These are phyloP conservation scores for Steinernema feltiae DNA, from an alignment of 1,140 invertebrate species.

Conservation along the genomic window DNA sequence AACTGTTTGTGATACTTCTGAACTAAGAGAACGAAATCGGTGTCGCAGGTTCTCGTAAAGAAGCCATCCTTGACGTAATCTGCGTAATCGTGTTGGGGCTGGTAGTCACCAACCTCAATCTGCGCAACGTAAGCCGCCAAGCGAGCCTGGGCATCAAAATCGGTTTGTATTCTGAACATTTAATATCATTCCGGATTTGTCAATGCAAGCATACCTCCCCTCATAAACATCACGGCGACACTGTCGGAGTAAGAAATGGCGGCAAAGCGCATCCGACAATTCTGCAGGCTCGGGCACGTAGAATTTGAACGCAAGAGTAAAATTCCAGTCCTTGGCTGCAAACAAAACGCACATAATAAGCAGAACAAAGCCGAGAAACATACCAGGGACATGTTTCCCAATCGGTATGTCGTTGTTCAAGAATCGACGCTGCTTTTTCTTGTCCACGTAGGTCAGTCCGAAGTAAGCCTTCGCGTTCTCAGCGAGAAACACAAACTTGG, in stretches of 20 bases:
- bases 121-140: not conserved
- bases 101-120: not conserved
- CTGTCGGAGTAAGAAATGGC: not conserved
- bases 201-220: not conserved
- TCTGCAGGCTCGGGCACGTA: not conserved
- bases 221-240: not conserved
- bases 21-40: not conserved
- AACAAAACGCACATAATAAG: not conserved
- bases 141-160: not conserved
- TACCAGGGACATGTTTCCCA: not conserved
- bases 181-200: not conserved
- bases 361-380: not conserved
- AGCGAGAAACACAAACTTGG: not conserved
- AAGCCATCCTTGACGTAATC: not conserved
- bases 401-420: not conserved
- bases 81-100: not conserved
- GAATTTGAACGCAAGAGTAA: not conserved
- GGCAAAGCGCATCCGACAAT: not conserved
- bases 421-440: not conserved
- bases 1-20: not conserved
- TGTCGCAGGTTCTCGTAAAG: not conserved
- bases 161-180: not conserved
- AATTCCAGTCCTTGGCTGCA: not conserved
- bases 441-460: not conserved
- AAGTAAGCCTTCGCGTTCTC: not conserved